A percentile compares a stretch with the other conserved stretches of the same genome.
These are phyloP conservation scores for Alviniconcha marisindica DNA, from an alignment of 1,140 invertebrate species.

Conservation along the genomic window DNA sequence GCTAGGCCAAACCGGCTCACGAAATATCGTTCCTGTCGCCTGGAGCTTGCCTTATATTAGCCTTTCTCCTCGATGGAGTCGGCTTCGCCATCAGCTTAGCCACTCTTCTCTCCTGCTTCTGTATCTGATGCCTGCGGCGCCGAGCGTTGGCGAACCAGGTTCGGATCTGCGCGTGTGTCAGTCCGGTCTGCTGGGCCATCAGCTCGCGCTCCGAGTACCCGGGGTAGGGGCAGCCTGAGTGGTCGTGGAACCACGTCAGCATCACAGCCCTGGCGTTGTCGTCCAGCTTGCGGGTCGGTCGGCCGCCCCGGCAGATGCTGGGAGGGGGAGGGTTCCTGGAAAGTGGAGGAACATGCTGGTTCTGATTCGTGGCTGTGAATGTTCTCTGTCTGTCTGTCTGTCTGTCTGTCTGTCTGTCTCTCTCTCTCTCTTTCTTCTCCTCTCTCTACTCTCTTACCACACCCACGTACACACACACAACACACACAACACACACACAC, in stretches of 20 bases:
- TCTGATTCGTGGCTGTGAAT: no score
- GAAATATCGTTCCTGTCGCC: no score
- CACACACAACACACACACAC: no score
- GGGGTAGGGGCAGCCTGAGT: not conserved
- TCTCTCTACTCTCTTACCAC: no score
- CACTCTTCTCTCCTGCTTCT: not conserved
- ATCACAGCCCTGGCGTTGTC: not conserved
- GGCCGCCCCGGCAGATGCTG: slow-evolving; percentile 16
- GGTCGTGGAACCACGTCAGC: not conserved
- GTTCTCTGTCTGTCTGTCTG: no score
- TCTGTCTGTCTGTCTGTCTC: no score
- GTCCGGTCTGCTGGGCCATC: not conserved
- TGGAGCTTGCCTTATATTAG: no score
- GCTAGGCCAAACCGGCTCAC: no score
- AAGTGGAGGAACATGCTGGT: no score
- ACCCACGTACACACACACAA: no score
- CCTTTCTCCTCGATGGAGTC: no score
- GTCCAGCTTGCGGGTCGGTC: slow-evolving; percentile 5
- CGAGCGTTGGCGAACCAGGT: slow-evolving; percentile 33
- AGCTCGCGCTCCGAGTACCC: not conserved
- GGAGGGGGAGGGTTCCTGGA: slow-evolving; percentile 30
- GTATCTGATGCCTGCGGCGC: not conserved
- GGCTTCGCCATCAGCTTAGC: not conserved
- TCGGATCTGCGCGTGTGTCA: slow-evolving; percentile 19
- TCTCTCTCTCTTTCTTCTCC: no score